These are phyloP conservation scores for Lacerta agilis DNA, from an alignment of 2,797 vertebrate species.

Conservation along the genomic window DNA sequence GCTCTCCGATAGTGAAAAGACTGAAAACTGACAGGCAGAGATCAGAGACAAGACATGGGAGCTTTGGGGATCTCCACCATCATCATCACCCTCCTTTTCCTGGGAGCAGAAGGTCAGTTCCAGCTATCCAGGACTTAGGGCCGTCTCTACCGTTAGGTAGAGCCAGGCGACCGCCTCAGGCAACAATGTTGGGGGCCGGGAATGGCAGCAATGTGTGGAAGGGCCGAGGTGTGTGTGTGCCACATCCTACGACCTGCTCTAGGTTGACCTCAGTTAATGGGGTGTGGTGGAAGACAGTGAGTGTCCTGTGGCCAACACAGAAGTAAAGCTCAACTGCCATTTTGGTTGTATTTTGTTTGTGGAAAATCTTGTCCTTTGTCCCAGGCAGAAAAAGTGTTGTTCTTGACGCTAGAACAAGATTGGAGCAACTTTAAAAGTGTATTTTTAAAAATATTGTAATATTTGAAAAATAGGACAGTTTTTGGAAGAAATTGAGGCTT, in stretches of 20 bases:
- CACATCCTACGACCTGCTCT: not conserved
- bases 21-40: not conserved
- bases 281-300: not conserved
- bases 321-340: not conserved
- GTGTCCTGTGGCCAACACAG: not conserved
- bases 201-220: not conserved
- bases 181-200: not conserved
- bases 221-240: not conserved
- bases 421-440: no score
- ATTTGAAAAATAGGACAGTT: no score
- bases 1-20: not conserved
- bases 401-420: no score
- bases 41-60: conserved; percentile 1
- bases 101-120: conserved; percentile 22
- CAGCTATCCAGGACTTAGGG: not conserved
- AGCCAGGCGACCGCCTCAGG: not conserved
- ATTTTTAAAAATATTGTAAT: no score
- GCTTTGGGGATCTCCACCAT: not conserved
- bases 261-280: not conserved
- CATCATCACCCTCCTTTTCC: not conserved
- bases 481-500: no score
- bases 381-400: not conserved
- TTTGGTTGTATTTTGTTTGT: not conserved
- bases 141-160: not conserved
- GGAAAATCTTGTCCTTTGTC: not conserved